Percentiles rank a stretch among this genome's conserved stretches.
Conservation (phyloP, 1,140 invertebrate species). For the Brachionus calyciflorus region DNA sequence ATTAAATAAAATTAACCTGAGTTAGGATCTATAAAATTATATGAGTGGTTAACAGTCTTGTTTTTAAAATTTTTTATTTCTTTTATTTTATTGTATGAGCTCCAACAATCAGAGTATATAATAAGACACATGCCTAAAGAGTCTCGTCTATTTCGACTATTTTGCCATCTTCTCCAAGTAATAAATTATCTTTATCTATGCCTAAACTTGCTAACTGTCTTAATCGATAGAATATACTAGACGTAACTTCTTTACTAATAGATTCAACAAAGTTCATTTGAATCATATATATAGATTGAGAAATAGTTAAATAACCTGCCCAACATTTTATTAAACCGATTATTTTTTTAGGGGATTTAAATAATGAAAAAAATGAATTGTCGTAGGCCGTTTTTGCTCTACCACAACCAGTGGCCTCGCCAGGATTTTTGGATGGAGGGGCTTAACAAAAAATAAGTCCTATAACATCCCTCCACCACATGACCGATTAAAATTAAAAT, state of each 20-base stretch:
- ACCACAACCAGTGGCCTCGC: too few relatives aligned
- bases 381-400: too few relatives aligned
- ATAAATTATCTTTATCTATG: not conserved
- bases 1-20: not conserved
- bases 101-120: not conserved
- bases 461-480: too few relatives aligned
- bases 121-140: not conserved
- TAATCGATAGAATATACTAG: not conserved
- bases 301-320: not conserved
- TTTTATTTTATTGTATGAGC: not conserved
- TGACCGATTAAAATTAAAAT: too few relatives aligned
- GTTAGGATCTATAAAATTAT: not conserved
- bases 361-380: not conserved
- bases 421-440: too few relatives aligned
- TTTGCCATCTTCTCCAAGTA: not conserved
- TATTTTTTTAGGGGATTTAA: not conserved
- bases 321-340: constrained; percentile 14
- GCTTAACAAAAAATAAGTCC: too few relatives aligned
- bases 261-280: not conserved
- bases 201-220: not conserved
- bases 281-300: not conserved
- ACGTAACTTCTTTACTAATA: not conserved
- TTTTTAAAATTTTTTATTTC: not conserved
- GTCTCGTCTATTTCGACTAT: too few relatives aligned
- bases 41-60: too few relatives aligned